These are phyloP conservation scores for Ophiothrix spiculata DNA, from an alignment of 35 echinoderm and acorn worm genomes.

Conservation along the genomic window DNA sequence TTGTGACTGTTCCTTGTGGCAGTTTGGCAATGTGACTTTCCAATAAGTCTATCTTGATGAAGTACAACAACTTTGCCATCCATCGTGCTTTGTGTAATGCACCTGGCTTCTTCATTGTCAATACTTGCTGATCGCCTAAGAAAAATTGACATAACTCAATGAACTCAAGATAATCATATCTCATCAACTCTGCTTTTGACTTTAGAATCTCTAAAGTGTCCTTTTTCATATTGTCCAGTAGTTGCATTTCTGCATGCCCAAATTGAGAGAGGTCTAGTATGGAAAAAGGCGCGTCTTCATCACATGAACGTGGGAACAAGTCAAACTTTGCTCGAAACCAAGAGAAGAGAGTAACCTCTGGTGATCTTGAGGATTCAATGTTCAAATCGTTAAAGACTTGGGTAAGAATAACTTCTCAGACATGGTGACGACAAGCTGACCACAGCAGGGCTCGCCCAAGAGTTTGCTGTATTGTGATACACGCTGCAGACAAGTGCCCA, in stretches of 20 bases:
- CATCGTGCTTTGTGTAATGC: not conserved
- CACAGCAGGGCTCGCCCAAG: not conserved
- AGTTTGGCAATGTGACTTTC: not conserved
- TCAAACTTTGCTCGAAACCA: not conserved
- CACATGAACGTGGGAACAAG: not conserved
- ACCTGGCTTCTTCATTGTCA: not conserved
- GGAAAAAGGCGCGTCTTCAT: not conserved
- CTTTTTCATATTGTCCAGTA: not conserved
- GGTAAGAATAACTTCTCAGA: not conserved
- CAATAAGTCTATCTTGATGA: not conserved
- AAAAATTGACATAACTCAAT: not conserved
- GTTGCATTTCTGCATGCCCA: not conserved
- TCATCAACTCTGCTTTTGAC: not conserved
- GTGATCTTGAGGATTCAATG: not conserved
- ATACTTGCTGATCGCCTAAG: not conserved
- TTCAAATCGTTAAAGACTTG: not conserved
- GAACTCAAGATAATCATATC: not conserved
- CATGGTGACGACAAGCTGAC: not conserved
- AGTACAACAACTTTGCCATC: slow-evolving; percentile 6
- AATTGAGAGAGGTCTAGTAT: not conserved
- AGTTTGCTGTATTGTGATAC: not conserved
- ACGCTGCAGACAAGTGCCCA: not conserved
- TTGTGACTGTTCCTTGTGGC: not conserved
- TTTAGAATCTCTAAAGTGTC: not conserved
- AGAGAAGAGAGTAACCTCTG: not conserved